A percentile compares a stretch with the other conserved stretches of the same genome.
Evolutionary conservation across 2,113 vertebrate genomes (phyloP).

Genomic region (Pelobates fuscus): DNA sequence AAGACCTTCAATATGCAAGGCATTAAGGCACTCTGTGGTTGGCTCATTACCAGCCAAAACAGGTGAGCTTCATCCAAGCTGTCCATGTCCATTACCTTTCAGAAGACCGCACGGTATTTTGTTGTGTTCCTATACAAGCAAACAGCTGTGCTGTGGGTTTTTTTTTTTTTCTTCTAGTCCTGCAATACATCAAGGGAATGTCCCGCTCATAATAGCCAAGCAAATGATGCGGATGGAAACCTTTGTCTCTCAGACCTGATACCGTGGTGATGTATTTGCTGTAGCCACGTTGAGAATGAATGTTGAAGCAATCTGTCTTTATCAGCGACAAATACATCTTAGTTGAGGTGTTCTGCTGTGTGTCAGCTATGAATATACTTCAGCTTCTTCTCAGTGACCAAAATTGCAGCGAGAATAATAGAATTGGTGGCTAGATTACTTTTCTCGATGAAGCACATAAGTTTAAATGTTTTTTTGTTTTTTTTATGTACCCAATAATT

Average conservation of each 20-base stretch:
- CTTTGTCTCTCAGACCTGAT: constrained; percentile 57
- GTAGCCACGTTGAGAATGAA: constrained; percentile 57
- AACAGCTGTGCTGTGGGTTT: constrained; percentile 77
- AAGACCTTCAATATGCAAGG: neutral
- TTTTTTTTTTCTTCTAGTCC: constrained; percentile 44
- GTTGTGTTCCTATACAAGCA: constrained; percentile 55
- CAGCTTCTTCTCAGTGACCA: constrained; percentile 31
- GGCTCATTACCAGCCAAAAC: constrained; percentile 17
- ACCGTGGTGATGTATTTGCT: constrained; percentile 56
- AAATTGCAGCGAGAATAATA: constrained; percentile 18
- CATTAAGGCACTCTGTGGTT: constrained; percentile 30
- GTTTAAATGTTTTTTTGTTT: constrained; percentile 18
- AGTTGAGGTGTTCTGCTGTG: constrained; percentile 45
- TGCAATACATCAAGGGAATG: constrained; percentile 68
- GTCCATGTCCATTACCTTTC: constrained; percentile 96
- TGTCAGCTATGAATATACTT: constrained; percentile 43
- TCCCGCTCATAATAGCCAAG: constrained; percentile 67
- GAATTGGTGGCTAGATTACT: constrained; percentile 9
- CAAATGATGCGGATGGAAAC: constrained; percentile 70
- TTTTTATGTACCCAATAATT: neutral
- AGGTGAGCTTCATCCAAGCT: constrained; percentile 85
- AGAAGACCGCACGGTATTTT: constrained; percentile 71
- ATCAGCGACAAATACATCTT: constrained; percentile 54
- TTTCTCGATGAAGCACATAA: constrained; percentile 28
- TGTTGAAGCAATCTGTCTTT: constrained; percentile 64